Evolutionary conservation across 2,888 invertebrate species (phyloP).

Genomic region (Acanthopleura granulata): DNA sequence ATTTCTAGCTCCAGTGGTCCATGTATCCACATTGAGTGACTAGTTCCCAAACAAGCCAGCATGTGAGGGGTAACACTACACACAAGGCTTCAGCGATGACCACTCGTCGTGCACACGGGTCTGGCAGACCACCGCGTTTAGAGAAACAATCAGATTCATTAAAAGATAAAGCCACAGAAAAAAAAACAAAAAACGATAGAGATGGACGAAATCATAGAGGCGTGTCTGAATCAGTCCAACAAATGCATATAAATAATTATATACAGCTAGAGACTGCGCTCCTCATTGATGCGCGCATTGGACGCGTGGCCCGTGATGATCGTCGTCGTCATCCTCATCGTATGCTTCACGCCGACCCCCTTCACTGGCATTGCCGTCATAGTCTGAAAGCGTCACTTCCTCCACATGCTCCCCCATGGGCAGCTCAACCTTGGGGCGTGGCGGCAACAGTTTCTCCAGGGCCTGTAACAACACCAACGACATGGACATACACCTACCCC

Average conservation of each 20-base stretch:
- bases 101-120: too few species aligned
- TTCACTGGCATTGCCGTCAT: slow-evolving; percentile 75
- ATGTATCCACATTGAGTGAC: too few species aligned
- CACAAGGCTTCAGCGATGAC: too few species aligned
- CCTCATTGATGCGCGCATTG: slow-evolving; percentile 85
- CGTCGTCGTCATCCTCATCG: slow-evolving; percentile 75
- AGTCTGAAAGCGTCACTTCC: slow-evolving; percentile 86
- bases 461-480: slow-evolving; percentile 71
- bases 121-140: too few species aligned
- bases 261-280: not conserved
- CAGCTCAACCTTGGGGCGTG: slow-evolving; percentile 79
- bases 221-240: not conserved
- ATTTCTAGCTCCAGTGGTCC: too few species aligned
- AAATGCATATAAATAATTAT: slow-evolving; percentile 3
- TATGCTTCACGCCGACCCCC: slow-evolving; percentile 76
- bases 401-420: slow-evolving; percentile 87
- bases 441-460: slow-evolving; percentile 82
- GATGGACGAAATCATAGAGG: too few species aligned
- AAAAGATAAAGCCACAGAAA: too few species aligned
- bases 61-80: too few species aligned
- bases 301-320: slow-evolving; percentile 75
- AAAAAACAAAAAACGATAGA: too few species aligned
- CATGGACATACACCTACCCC: too few species aligned
- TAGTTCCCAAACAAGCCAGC: too few species aligned
- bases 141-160: too few species aligned